Evolutionary conservation across 92 coral and sea anemone genomes (phyloP).

Genomic region (Bergia puertoricense): DNA sequence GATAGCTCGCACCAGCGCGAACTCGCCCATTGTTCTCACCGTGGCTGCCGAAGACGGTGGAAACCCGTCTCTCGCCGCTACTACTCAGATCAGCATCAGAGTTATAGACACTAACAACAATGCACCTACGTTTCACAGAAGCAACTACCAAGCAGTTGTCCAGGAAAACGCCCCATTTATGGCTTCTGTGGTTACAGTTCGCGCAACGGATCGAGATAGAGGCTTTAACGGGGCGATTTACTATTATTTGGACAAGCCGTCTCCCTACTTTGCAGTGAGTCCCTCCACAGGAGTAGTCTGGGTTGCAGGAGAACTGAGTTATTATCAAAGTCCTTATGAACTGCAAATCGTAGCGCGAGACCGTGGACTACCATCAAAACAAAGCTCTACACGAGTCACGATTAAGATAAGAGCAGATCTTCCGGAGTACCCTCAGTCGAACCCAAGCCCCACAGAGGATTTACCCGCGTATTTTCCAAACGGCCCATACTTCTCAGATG

Average conservation of each 20-base stretch:
- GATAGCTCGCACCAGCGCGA: constrained; percentile 54
- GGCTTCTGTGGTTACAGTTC: constrained; percentile 62
- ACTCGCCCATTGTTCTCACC: constrained; percentile 63
- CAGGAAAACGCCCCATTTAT: constrained; percentile 59
- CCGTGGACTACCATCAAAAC: constrained; percentile 59
- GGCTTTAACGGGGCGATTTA: constrained; percentile 79
- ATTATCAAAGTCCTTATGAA: constrained; percentile 40
- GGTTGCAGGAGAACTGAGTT: constrained; percentile 61
- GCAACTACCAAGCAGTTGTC: constrained; percentile 48
- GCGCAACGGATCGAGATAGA: constrained; percentile 70
- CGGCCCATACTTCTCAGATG: constrained; percentile 63
- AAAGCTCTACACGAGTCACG: constrained; percentile 32
- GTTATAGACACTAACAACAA: constrained; percentile 69
- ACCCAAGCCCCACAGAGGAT: constrained; percentile 54
- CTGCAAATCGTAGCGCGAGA: constrained; percentile 64
- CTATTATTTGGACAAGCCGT: constrained; percentile 49
- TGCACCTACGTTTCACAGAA: constrained; percentile 53
- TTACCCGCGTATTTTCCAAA: constrained; percentile 65
- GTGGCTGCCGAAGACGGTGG: constrained; percentile 73
- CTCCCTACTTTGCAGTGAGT: constrained; percentile 67
- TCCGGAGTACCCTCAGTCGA: constrained; percentile 56
- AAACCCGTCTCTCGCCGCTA: constrained; percentile 40
- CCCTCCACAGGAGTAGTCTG: constrained; percentile 73
- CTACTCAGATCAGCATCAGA: constrained; percentile 54
- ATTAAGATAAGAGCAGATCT: constrained; percentile 56